These are phyloP conservation scores for Protonemura montana DNA, from an alignment of 2,888 invertebrate species.

Conservation along the genomic window DNA sequence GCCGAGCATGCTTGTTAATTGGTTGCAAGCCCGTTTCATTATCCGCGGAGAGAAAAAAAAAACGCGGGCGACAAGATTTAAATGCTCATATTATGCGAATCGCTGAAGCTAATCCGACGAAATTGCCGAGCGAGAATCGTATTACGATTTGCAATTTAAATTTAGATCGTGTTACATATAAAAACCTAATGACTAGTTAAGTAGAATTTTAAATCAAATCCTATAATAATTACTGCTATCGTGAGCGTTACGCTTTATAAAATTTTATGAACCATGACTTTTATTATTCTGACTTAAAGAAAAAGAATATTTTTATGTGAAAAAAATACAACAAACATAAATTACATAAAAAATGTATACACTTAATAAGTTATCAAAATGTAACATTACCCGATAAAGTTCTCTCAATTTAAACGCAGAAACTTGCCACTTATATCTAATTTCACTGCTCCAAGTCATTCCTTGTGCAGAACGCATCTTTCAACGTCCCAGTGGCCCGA, in stretches of 20 bases:
- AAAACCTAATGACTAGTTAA: not conserved
- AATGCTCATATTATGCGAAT: not conserved
- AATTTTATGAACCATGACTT: constrained; percentile 1
- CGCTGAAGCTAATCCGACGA: not conserved
- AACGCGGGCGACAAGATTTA: not conserved
- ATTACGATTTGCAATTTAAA: constrained; percentile 12
- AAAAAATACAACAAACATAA: not conserved
- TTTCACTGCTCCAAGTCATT: not conserved
- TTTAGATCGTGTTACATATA: not conserved
- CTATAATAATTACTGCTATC: not conserved
- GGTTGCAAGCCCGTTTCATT: not conserved
- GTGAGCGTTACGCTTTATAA: not conserved
- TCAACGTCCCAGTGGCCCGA: not conserved
- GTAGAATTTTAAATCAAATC: not conserved
- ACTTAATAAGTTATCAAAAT: not conserved
- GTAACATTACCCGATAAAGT: not conserved
- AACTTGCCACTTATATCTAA: not conserved
- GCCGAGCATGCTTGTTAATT: not conserved
- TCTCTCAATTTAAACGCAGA: not conserved
- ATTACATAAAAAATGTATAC: too few species aligned
- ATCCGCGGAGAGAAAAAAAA: not conserved
- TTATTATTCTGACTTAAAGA: not conserved
- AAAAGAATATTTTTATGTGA: not conserved
- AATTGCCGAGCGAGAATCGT: not conserved
- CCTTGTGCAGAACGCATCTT: not conserved